These are phyloP conservation scores for Ichneumoninae sp. DNA, from an alignment of 2,888 invertebrate species.

Conservation along the genomic window DNA sequence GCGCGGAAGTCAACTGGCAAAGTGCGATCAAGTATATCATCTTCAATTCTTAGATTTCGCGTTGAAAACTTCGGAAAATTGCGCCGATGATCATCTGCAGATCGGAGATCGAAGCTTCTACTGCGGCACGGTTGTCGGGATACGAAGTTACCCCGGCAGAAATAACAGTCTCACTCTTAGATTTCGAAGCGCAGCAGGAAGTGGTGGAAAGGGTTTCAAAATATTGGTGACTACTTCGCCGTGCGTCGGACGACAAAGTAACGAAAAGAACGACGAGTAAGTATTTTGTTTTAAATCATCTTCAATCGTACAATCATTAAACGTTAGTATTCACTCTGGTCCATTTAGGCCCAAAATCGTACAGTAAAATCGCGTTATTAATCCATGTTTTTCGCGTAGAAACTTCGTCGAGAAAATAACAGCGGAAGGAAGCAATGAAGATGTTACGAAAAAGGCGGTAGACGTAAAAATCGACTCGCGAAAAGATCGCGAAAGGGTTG, in stretches of 20 bases:
- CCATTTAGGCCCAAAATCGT: neutral
- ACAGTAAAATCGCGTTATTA: neutral
- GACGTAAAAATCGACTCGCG: slow-evolving; percentile 6
- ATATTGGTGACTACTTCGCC: slow-evolving; percentile 85
- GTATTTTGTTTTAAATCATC: slow-evolving; percentile 24
- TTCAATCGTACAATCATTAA: neutral
- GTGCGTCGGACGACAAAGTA: slow-evolving; percentile 74
- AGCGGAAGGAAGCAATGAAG: slow-evolving; percentile 1
- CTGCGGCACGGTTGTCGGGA: slow-evolving; percentile 85
- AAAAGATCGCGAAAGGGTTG: slow-evolving; percentile 17
- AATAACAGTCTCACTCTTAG: slow-evolving; percentile 85
- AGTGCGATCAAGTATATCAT: slow-evolving; percentile 85
- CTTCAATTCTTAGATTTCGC: slow-evolving; percentile 87
- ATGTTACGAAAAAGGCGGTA: neutral
- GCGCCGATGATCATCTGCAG: slow-evolving; percentile 85
- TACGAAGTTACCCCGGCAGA: slow-evolving; percentile 84
- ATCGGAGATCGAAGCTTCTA: slow-evolving; percentile 85
- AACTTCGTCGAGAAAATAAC: neutral
- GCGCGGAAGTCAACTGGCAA: slow-evolving; percentile 83
- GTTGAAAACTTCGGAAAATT: slow-evolving; percentile 85
- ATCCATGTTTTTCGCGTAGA: slow-evolving; percentile 1
- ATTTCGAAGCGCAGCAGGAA: slow-evolving; percentile 83
- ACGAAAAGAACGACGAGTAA: slow-evolving; percentile 61
- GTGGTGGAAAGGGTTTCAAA: slow-evolving; percentile 84
- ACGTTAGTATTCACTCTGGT: neutral